Percentiles rank a stretch among this genome's conserved stretches.
Conservation (phyloP, 1,140 invertebrate species). For the Anastrepha obliqua region DNA sequence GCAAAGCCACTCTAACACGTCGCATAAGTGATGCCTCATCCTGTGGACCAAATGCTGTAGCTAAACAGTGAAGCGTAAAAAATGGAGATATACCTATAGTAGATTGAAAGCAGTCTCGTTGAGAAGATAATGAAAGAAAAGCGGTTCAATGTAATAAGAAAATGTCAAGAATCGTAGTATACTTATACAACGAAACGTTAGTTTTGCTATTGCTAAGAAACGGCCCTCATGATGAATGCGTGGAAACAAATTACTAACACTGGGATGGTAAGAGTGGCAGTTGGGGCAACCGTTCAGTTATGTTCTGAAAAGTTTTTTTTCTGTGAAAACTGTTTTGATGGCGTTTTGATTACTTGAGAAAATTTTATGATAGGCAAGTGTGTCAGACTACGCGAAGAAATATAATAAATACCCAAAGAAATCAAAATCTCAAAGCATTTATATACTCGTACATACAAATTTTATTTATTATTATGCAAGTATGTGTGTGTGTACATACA, state of each 20-base stretch:
- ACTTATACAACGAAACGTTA: conserved; percentile 24
- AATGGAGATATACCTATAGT: neutral
- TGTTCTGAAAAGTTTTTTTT: no score
- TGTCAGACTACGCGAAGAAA: neutral
- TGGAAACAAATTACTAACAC: no score
- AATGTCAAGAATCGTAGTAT: neutral
- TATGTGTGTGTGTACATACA: neutral
- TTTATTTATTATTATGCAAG: no score
- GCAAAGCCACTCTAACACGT: conserved; percentile 78
- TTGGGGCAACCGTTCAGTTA: no score
- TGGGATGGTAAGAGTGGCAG: no score
- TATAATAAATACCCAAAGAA: neutral
- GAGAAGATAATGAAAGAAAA: neutral
- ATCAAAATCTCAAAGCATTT: conserved; percentile 36
- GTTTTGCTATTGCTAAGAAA: neutral
- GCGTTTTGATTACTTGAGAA: no score
- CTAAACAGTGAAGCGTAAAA: neutral
- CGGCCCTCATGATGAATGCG: neutral
- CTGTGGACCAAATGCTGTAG: conserved; percentile 63
- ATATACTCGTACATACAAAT: neutral
- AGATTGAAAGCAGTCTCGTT: neutral
- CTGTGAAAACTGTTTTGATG: no score
- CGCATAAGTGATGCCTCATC: conserved; percentile 80
- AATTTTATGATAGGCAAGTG: no score
- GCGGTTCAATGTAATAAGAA: neutral